These are phyloP conservation scores for Lycorma delicatula DNA, from an alignment of 1,140 invertebrate genomes.

Conservation along the genomic window DNA sequence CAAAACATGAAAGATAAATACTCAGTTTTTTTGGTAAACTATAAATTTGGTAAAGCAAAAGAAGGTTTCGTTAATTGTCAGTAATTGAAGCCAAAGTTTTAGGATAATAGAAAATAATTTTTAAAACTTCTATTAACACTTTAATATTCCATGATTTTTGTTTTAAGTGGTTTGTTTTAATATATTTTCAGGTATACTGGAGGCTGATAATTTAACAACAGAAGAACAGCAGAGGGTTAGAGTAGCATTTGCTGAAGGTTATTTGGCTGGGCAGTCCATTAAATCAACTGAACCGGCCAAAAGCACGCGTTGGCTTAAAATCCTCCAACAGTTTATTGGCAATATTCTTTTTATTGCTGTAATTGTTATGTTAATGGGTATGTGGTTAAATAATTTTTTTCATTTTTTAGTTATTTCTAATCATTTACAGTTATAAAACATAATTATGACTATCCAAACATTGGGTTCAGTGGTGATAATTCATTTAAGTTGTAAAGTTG, in stretches of 20 bases:
- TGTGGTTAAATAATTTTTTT: no score
- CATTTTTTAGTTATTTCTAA: no score
- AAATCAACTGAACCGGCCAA: conserved; percentile 48
- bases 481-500: no score
- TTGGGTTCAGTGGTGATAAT: no score
- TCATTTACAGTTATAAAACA: no score
- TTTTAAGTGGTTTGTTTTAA: neutral
- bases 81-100: neutral
- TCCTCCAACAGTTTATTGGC: conserved; percentile 57
- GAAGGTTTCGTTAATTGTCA: neutral
- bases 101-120: neutral
- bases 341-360: conserved; percentile 52
- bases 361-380: no score
- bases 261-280: conserved; percentile 55
- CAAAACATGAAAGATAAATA: no score
- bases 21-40: no score
- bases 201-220: conserved; percentile 16
- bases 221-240: conserved; percentile 61
- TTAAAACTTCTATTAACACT: neutral
- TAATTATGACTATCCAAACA: no score
- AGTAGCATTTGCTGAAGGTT: conserved; percentile 85
- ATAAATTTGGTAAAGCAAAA: neutral
- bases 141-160: neutral
- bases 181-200: conserved; percentile 16
- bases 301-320: conserved; percentile 58